These are phyloP conservation scores for Phodopus roborovskii DNA, from an alignment of 2,113 vertebrate genomes.

Conservation along the genomic window DNA sequence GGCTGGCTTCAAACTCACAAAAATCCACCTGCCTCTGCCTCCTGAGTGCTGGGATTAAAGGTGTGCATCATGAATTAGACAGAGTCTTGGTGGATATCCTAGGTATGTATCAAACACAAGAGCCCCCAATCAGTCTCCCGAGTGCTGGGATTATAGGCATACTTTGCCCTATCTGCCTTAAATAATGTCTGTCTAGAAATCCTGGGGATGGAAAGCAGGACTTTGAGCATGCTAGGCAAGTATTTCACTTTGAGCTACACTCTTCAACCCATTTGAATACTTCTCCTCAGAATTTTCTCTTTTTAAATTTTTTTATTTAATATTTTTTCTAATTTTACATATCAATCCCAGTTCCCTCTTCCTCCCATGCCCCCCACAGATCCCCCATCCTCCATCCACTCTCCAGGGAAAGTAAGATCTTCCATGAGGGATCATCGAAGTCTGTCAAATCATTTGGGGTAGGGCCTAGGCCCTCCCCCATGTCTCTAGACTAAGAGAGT, in stretches of 20 bases:
- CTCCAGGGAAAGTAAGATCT: no score
- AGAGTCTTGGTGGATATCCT: not conserved
- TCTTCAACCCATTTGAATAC: not conserved
- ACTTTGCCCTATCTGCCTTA: not conserved
- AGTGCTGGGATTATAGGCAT: not conserved
- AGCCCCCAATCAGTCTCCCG: not conserved
- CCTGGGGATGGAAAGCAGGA: not conserved
- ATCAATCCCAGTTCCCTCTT: no score
- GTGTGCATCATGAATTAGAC: not conserved
- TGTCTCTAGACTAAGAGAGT: no score
- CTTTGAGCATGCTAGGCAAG: not conserved
- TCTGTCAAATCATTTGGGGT: no score
- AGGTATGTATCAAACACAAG: not conserved
- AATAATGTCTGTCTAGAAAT: not conserved
- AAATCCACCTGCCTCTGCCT: not conserved
- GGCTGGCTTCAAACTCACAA: not conserved
- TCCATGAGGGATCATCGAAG: no score
- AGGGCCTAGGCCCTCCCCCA: no score
- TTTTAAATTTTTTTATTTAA: no score
- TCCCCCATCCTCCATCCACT: no score
- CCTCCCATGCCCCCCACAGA: no score
- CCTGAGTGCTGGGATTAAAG: not conserved
- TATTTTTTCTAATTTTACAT: no score
- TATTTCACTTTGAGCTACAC: not conserved
- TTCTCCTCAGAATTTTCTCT: conserved; percentile 17